Percentiles rank a stretch among this genome's conserved stretches.
phyloP scores from a whole-genome alignment of 2,797 vertebrate genomes.

The Chrysocyon brachyurus region DNA sequence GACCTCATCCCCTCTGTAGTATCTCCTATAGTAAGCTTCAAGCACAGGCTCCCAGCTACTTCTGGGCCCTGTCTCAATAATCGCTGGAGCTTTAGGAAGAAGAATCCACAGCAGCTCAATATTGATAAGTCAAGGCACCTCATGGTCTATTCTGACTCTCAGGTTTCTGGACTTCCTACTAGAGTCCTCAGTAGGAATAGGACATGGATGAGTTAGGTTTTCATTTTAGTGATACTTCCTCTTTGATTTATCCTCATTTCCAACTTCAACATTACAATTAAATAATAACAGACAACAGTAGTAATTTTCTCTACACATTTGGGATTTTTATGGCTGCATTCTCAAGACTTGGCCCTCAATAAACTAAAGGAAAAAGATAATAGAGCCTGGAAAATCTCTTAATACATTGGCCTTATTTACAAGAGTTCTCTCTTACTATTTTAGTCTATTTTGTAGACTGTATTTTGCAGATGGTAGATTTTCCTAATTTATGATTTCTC shows the following conservation, averaged over 20 bases:
- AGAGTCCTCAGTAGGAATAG: background rate
- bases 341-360: background rate
- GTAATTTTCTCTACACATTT: background rate
- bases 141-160: background rate
- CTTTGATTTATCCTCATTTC: background rate
- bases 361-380: background rate
- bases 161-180: background rate
- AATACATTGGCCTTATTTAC: background rate
- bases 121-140: background rate
- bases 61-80: background rate
- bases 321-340: background rate
- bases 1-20: background rate
- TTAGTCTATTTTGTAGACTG: background rate
- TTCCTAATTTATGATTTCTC: background rate
- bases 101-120: background rate
- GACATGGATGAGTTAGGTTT: background rate
- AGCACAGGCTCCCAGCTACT: background rate
- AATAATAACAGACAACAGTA: background rate
- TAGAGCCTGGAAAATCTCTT: background rate
- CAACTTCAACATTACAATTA: background rate
- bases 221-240: background rate
- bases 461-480: background rate
- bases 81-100: background rate
- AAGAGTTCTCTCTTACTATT: background rate
- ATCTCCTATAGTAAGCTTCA: background rate